Percentiles rank a stretch among this genome's conserved stretches.
phyloP scores from a whole-genome alignment of 2,797 vertebrate species.

The Enteromius thamalakanensis region DNA sequence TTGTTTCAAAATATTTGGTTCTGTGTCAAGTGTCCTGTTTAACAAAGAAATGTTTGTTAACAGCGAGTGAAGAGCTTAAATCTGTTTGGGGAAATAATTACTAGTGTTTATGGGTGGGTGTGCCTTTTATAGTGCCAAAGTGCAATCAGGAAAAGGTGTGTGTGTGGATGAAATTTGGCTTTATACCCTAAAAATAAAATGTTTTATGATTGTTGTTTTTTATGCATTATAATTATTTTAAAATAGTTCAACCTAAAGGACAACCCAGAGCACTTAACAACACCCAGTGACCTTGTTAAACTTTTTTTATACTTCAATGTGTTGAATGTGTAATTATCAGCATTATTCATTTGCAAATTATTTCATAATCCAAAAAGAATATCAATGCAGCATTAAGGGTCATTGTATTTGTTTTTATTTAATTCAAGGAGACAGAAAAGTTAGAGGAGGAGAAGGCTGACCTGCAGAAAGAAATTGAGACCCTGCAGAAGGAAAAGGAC shows the following conservation, averaged over 20 bases:
- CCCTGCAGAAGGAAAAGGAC: constrained; percentile 96
- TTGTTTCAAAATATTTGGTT: neutral
- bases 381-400: constrained; percentile 2
- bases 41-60: neutral
- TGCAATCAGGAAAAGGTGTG: constrained; percentile 8
- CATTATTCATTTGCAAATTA: neutral
- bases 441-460: constrained; percentile 96
- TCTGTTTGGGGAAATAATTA: neutral
- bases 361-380: neutral
- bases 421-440: constrained; percentile 91
- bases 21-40: neutral
- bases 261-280: neutral
- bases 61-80: neutral
- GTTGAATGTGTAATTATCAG: neutral
- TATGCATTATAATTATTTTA: neutral
- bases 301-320: neutral
- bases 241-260: neutral
- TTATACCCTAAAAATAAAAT: neutral
- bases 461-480: constrained; percentile 96
- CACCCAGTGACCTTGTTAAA: neutral
- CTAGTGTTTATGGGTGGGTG: constrained; percentile 2
- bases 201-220: neutral
- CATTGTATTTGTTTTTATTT: neutral
- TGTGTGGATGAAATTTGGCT: neutral
- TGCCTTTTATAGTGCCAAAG: neutral